Evolutionary conservation across 2,113 vertebrate species (phyloP).

Genomic region (Salvelinus namaycush): DNA sequence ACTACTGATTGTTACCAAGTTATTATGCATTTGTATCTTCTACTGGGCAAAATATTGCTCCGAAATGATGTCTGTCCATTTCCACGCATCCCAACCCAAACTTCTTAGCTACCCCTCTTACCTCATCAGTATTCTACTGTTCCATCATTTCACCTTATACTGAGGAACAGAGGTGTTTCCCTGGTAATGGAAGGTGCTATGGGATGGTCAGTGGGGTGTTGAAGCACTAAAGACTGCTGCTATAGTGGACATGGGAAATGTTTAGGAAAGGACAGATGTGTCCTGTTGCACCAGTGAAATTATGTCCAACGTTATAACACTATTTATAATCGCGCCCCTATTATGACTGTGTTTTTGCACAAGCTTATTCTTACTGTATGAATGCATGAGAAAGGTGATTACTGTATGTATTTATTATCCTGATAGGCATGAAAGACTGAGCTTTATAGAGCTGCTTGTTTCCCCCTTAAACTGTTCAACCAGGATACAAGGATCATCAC

Average conservation of each 20-base stretch:
- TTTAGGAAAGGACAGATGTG: conserved; percentile 2
- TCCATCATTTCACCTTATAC: neutral
- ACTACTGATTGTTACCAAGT: conserved; percentile 53
- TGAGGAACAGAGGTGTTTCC: neutral
- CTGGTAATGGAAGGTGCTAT: no score
- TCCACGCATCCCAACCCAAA: conserved; percentile 36
- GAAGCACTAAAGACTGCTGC: conserved; percentile 12
- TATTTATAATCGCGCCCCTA: conserved; percentile 32
- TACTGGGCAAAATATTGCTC: conserved; percentile 30
- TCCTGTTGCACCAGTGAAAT: conserved; percentile 10
- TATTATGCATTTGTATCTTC: conserved; percentile 55
- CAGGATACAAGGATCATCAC: neutral
- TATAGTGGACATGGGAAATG: neutral
- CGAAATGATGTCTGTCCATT: conserved; percentile 34
- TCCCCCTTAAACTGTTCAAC: neutral
- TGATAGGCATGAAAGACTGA: conserved; percentile 52
- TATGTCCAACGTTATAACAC: conserved; percentile 29
- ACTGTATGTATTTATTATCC: conserved; percentile 37
- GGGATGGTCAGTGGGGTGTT: neutral
- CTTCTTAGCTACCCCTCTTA: conserved; percentile 10
- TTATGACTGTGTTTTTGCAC: conserved; percentile 34
- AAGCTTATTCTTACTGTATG: conserved; percentile 42
- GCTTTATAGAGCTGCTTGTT: conserved; percentile 29
- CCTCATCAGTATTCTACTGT: neutral
- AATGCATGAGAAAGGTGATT: conserved; percentile 60